phyloP scores from a whole-genome alignment of 2,797 vertebrate species.

The Enteromius argenteus region DNA sequence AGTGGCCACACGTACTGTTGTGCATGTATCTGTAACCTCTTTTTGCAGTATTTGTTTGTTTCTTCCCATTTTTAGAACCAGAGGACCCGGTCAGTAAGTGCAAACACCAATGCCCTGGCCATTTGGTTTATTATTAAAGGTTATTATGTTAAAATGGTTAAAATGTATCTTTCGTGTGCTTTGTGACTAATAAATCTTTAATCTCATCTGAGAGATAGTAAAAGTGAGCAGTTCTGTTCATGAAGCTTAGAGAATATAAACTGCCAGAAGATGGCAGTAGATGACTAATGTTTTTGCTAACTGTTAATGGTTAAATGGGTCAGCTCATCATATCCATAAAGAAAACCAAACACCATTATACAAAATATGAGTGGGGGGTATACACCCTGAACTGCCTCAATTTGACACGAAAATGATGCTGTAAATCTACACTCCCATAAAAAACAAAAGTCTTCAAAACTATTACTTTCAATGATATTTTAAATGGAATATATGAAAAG shows the following conservation, averaged over 20 bases:
- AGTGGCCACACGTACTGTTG: conserved; percentile 3
- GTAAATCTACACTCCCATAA: background rate
- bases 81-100: background rate
- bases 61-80: background rate
- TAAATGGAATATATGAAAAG: background rate
- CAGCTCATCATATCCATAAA: background rate
- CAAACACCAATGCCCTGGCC: background rate
- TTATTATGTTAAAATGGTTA: too few species aligned
- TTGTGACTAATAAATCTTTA: background rate
- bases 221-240: background rate
- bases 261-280: conserved; percentile 56
- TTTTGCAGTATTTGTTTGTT: conserved; percentile 29
- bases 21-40: conserved; percentile 3
- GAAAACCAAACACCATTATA: background rate
- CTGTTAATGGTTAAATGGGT: background rate
- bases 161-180: background rate
- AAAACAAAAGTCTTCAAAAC: background rate
- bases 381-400: background rate
- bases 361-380: background rate
- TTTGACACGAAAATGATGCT: background rate
- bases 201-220: background rate
- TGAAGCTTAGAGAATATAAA: background rate
- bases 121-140: background rate
- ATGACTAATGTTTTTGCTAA: conserved; percentile 10
- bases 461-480: background rate